Conservation (phyloP, 2,888 invertebrate species). For the Julus scanicus region DNA sequence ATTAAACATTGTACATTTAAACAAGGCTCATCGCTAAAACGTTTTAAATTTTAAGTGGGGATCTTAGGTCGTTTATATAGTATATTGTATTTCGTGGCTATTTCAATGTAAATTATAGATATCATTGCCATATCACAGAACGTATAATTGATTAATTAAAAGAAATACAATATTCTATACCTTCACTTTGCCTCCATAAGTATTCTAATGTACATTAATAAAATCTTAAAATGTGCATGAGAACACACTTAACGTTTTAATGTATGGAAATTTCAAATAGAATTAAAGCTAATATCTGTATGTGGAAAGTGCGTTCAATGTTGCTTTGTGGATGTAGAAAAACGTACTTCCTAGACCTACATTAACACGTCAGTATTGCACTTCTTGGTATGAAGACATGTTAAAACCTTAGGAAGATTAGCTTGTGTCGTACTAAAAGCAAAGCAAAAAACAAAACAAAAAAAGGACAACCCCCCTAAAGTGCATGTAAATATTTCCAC, state of each 20-base stretch:
- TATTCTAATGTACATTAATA: no score
- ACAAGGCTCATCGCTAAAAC: neutral
- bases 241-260: no score
- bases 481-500: slow-evolving; percentile 25
- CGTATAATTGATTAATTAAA: neutral
- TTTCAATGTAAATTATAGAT: neutral
- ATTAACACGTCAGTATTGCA: neutral
- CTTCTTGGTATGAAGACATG: neutral
- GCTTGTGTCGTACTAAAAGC: neutral
- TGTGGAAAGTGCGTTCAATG: neutral
- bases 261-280: neutral
- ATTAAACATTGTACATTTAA: neutral
- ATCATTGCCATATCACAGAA: neutral
- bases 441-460: neutral
- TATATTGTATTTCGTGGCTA: neutral
- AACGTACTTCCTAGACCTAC: neutral
- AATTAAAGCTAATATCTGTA: neutral
- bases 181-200: neutral
- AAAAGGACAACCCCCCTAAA: neutral
- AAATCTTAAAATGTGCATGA: no score
- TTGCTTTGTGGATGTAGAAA: neutral
- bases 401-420: neutral
- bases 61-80: neutral
- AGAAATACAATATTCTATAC: neutral
- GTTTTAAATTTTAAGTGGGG: neutral